Conservation (phyloP, 2,888 invertebrate species). For the Ectemnius lituratus region DNA sequence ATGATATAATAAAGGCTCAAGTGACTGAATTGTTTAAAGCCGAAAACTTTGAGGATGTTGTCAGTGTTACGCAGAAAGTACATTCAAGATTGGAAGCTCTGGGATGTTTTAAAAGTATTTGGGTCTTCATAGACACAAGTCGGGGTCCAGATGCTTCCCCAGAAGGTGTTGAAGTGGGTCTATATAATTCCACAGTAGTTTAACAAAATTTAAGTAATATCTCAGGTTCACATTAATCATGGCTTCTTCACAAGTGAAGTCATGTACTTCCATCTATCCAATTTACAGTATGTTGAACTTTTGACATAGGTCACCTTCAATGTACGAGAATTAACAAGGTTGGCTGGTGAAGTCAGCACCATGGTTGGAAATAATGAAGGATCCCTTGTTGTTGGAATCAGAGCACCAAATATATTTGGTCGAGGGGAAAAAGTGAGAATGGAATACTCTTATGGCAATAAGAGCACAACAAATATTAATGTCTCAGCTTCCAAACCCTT, state of each 20-base stretch:
- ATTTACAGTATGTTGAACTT: constrained; percentile 2
- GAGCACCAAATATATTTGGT: constrained; percentile 91
- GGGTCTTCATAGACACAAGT: constrained; percentile 92
- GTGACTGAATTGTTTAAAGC: constrained; percentile 91
- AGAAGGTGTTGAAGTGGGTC: constrained; percentile 87
- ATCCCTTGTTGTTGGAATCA: constrained; percentile 86
- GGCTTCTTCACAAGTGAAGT: constrained; percentile 1
- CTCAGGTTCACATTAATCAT: constrained; percentile 44
- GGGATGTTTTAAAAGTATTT: constrained; percentile 93
- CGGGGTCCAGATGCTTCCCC: constrained; percentile 87
- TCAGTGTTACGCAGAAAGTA: constrained; percentile 84
- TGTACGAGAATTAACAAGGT: constrained; percentile 89
- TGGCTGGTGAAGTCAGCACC: constrained; percentile 92
- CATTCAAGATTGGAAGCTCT: constrained; percentile 88
- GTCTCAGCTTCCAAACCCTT: constrained; percentile 91
- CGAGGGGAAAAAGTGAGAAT: constrained; percentile 90
- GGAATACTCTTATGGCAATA: constrained; percentile 92
- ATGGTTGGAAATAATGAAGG: constrained; percentile 96
- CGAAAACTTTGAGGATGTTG: constrained; percentile 91
- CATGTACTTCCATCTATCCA: constrained; percentile 4
- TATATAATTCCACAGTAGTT: constrained; percentile 61
- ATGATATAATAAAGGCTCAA: constrained; percentile 90
- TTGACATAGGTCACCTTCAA: constrained; percentile 87
- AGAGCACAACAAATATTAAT: constrained; percentile 89
- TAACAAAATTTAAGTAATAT: constrained; percentile 58